A percentile compares a stretch with the other conserved stretches of the same genome.
Evolutionary conservation across 1,140 invertebrate genomes (phyloP).

Genomic region (Subanguina moxae): DNA sequence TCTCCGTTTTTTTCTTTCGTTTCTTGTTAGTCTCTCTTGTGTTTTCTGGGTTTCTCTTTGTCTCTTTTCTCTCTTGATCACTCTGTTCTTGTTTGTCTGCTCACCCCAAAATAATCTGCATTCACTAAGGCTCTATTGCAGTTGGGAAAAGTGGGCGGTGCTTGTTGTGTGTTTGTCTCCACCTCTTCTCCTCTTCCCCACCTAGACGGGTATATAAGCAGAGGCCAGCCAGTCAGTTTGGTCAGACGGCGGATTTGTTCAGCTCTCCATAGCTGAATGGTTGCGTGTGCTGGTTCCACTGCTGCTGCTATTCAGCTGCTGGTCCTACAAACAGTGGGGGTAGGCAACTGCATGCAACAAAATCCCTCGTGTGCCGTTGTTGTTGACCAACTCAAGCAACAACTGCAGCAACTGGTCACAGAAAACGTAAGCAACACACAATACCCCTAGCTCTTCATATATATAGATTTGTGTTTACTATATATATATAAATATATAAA

Average conservation of each 20-base stretch:
- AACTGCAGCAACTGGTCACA: constrained; percentile 20
- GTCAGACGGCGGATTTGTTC: constrained; percentile 14
- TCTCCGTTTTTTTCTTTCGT: neutral
- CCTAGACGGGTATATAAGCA: constrained; percentile 15
- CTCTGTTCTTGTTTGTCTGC: constrained; percentile 1
- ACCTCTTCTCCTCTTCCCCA: neutral
- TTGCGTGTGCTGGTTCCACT: constrained; percentile 15
- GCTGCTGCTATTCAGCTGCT: constrained; percentile 17
- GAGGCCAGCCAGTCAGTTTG: constrained; percentile 9
- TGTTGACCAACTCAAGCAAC: constrained; percentile 36
- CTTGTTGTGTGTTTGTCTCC: neutral
- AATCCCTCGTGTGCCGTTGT: constrained; percentile 14
- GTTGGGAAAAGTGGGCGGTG: neutral
- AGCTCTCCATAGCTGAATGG: constrained; percentile 13
- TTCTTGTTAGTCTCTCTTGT: neutral
- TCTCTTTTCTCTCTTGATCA: neutral
- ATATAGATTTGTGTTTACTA: too few relatives aligned
- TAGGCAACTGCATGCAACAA: constrained; percentile 3
- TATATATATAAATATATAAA: too few relatives aligned
- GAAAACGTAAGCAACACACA: constrained; percentile 34
- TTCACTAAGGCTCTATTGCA: neutral
- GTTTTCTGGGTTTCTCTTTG: neutral
- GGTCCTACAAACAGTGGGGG: constrained; percentile 6
- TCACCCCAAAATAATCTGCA: neutral
- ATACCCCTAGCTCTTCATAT: neutral